A percentile compares a stretch with the other conserved stretches of the same genome.
phyloP scores from a whole-genome alignment of 2,113 vertebrate genomes.

The Zosterops japonicus region DNA sequence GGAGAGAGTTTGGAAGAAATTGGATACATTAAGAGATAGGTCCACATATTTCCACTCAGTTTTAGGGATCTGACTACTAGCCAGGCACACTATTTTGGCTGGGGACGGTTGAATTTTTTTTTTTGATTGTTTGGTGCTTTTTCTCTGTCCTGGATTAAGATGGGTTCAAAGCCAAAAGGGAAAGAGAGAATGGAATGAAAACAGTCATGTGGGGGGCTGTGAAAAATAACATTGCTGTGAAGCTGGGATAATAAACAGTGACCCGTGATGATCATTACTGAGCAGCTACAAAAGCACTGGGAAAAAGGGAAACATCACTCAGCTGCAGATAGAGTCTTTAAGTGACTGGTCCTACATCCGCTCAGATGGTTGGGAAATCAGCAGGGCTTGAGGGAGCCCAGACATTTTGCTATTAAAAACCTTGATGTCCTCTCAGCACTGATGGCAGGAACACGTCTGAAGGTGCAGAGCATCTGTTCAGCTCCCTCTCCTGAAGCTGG shows the following conservation, averaged over 20 bases:
- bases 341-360: neutral
- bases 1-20: neutral
- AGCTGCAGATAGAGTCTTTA: neutral
- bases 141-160: neutral
- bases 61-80: neutral
- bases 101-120: accelerated
- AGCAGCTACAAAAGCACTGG: constrained; percentile 18
- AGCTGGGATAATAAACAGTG: constrained; percentile 54
- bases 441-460: neutral
- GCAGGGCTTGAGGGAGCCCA: neutral
- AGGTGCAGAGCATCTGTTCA: neutral
- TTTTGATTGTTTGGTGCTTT: neutral
- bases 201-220: neutral
- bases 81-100: neutral
- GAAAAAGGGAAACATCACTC: neutral
- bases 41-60: neutral
- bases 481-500: neutral
- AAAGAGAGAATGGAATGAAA: constrained; percentile 46
- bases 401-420: neutral
- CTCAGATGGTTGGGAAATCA: constrained; percentile 16
- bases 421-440: neutral
- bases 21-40: neutral
- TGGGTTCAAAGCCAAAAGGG: neutral
- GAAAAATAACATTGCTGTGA: constrained; percentile 30
- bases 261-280: neutral